These are phyloP conservation scores for Tapirus indicus DNA, from an alignment of 2,797 vertebrate genomes.

Conservation along the genomic window DNA sequence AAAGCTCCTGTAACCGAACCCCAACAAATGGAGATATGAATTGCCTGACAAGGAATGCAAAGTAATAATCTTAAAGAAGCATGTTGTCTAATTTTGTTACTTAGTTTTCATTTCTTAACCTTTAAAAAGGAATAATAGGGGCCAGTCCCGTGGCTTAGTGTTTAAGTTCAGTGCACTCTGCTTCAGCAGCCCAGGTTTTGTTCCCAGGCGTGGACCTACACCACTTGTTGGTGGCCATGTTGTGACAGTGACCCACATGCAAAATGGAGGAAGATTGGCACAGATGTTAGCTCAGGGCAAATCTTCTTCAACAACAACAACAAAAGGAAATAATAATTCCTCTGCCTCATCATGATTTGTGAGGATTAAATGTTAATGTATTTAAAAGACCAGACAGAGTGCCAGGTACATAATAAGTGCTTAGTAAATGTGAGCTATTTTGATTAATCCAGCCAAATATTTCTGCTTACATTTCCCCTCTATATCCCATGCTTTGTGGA, in stretches of 20 bases:
- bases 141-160: too few relatives aligned
- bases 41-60: background rate
- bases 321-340: background rate
- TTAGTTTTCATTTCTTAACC: background rate
- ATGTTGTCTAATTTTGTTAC: background rate
- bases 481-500: background rate
- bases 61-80: background rate
- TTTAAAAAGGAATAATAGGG: background rate
- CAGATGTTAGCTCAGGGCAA: too few relatives aligned
- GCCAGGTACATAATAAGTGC: background rate
- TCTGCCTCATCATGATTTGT: background rate
- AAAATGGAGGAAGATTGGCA: too few relatives aligned
- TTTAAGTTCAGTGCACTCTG: too few relatives aligned
- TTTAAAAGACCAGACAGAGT: background rate
- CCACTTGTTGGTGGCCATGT: too few relatives aligned
- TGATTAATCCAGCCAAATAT: background rate
- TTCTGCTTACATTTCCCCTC: background rate
- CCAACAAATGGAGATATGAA: background rate
- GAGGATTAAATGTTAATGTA: background rate
- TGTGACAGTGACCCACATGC: too few relatives aligned
- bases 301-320: too few relatives aligned
- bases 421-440: background rate
- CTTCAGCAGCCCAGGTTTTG: too few relatives aligned
- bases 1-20: background rate
- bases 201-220: too few relatives aligned